phyloP scores from a whole-genome alignment of 2,888 invertebrate genomes.

The Hydriomena furcata region DNA sequence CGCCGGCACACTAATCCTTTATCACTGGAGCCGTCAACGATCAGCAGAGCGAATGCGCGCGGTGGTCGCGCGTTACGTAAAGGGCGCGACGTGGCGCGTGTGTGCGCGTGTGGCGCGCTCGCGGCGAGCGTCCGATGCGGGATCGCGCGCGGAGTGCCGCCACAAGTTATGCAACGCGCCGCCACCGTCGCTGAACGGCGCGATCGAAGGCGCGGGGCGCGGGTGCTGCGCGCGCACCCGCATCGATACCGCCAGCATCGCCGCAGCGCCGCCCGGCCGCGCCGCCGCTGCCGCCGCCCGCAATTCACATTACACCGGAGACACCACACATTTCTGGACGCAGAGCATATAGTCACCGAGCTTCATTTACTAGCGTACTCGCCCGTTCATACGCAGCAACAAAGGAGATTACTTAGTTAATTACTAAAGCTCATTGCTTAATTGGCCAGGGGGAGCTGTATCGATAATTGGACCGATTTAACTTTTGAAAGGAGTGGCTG shows the following conservation, averaged over 20 bases:
- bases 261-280: constrained; percentile 43
- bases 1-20: constrained; percentile 60
- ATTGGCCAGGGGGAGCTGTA: constrained; percentile 18
- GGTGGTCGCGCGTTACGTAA: constrained; percentile 79
- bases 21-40: constrained; percentile 62
- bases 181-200: constrained; percentile 68
- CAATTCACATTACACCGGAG: constrained; percentile 63
- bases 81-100: constrained; percentile 74
- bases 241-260: constrained; percentile 58
- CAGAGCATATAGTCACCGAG: constrained; percentile 33
- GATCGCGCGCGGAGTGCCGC: constrained; percentile 81
- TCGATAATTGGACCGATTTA: constrained; percentile 11
- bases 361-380: constrained; percentile 35
- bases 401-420: constrained; percentile 39
- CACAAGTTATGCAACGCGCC: constrained; percentile 80
- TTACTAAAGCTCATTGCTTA: constrained; percentile 29
- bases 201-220: constrained; percentile 73
- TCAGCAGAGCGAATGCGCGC: constrained; percentile 50
- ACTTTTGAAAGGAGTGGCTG: constrained; percentile 8
- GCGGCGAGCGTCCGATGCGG: constrained; percentile 78
- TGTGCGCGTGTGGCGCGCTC: constrained; percentile 72
- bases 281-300: constrained; percentile 47
- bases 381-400: constrained; percentile 28
- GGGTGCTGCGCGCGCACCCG: constrained; percentile 71
- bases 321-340: constrained; percentile 43